Percentiles rank a stretch among this genome's conserved stretches.
Conservation (phyloP, 2,797 vertebrate genomes). For the Urophycis tenuis region DNA sequence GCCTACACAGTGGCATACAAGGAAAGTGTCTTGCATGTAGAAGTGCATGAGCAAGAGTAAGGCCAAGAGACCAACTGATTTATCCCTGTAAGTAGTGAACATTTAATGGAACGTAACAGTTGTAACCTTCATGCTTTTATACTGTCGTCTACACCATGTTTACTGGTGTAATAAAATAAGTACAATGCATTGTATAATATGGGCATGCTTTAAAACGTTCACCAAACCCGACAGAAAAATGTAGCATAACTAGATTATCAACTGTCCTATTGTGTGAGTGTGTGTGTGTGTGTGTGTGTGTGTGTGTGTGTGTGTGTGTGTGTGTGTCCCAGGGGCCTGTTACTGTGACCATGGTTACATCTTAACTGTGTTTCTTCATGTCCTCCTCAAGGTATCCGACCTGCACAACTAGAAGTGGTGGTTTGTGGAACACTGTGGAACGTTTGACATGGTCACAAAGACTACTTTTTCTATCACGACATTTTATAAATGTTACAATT, state of each 20-base stretch:
- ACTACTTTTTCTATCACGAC: background rate
- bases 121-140: no score
- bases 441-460: background rate
- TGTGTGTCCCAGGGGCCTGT: no score
- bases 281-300: background rate
- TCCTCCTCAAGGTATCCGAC: background rate
- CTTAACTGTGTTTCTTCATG: background rate
- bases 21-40: background rate
- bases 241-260: no score
- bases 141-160: no score
- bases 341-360: background rate
- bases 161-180: no score
- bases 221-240: no score
- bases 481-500: no score
- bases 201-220: no score
- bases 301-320: no score
- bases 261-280: no score
- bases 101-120: background rate
- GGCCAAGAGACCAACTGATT: no score
- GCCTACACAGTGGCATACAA: background rate
- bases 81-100: background rate
- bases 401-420: background rate
- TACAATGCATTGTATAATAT: no score
- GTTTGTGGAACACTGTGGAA: background rate
- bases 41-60: background rate